A percentile compares a stretch with the other conserved stretches of the same genome.
Evolutionary conservation across 1,140 invertebrate genomes (phyloP).

Genomic region (Pemphigus obesinymphae): DNA sequence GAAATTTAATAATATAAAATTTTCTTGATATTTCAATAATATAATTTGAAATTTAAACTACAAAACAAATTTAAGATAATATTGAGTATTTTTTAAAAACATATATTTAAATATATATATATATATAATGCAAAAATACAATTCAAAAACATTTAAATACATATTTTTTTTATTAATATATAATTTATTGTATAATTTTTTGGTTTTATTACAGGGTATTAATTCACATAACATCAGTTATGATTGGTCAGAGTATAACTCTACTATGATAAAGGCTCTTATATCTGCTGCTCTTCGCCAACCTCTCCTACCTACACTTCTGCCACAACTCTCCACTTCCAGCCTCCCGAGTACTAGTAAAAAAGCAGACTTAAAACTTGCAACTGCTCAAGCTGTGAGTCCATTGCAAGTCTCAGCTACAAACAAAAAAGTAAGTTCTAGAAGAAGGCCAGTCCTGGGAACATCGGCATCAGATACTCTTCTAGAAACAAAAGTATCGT

Average conservation of each 20-base stretch:
- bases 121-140: no score
- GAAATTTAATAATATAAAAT: no score
- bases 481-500: neutral
- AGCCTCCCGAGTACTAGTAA: neutral
- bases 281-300: neutral
- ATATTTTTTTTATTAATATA: no score
- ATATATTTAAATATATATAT: no score
- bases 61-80: no score
- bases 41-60: no score
- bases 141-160: no score
- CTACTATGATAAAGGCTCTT: neutral
- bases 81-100: no score
- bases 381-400: neutral
- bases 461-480: constrained; percentile 1
- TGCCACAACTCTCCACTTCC: neutral
- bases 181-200: no score
- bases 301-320: neutral
- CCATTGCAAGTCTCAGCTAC: neutral
- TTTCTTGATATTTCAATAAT: no score
- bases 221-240: neutral
- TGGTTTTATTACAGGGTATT: no score
- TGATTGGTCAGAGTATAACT: neutral
- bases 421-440: neutral
- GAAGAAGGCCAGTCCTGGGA: neutral
- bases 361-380: neutral